phyloP scores from a whole-genome alignment of 2,888 invertebrate species.

The Adineta ricciae region DNA sequence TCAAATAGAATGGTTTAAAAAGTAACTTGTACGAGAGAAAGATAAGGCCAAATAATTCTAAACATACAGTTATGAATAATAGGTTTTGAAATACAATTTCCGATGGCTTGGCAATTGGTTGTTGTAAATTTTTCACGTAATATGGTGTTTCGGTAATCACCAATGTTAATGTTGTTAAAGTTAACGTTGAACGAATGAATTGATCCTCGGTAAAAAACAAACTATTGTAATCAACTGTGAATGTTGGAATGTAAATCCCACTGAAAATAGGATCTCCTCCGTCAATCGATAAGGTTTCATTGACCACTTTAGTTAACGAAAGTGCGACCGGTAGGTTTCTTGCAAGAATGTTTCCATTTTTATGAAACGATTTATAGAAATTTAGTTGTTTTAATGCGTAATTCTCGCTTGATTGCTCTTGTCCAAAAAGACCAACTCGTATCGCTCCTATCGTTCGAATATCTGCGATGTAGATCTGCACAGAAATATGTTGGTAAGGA shows the following conservation, averaged over 20 bases:
- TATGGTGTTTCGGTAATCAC: neutral
- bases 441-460: neutral
- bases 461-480: neutral
- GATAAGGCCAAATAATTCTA: neutral
- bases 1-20: neutral
- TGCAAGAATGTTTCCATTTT: neutral
- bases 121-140: constrained; percentile 3
- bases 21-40: neutral
- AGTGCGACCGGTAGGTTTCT: neutral
- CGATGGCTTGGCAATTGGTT: neutral
- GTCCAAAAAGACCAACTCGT: neutral
- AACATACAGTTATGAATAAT: neutral
- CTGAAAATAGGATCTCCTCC: neutral
- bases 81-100: neutral
- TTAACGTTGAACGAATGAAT: neutral
- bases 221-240: neutral
- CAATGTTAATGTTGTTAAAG: neutral
- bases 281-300: neutral
- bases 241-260: constrained; percentile 10
- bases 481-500: constrained; percentile 17
- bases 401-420: neutral
- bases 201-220: neutral
- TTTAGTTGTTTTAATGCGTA: neutral
- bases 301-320: neutral
- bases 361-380: neutral